A percentile compares a stretch with the other conserved stretches of the same genome.
Conservation (phyloP, 2,797 vertebrate species). For the Sebastes cheni region DNA sequence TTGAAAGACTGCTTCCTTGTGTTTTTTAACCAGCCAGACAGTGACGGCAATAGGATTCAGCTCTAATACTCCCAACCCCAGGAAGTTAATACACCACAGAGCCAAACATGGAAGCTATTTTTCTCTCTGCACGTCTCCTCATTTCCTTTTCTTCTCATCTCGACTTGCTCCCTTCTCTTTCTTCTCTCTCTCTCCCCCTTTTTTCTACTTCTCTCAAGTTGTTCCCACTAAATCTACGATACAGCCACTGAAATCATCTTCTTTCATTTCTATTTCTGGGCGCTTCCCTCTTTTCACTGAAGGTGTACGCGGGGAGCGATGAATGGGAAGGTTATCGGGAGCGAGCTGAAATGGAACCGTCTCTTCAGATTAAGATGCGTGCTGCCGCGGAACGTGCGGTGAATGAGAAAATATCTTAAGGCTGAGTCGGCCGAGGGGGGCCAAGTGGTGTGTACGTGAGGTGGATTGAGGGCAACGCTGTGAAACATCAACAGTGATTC, state of each 20-base stretch:
- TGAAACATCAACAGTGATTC: conserved; percentile 53
- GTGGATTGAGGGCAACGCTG: conserved; percentile 45
- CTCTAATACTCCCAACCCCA: conserved; percentile 20
- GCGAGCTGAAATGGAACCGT: conserved; percentile 69
- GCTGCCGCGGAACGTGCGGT: conserved; percentile 45
- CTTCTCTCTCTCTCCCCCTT: conserved; percentile 4
- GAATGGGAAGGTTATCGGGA: conserved; percentile 66
- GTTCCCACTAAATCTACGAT: conserved; percentile 51
- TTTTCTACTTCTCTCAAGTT: conserved; percentile 41
- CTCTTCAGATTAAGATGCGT: conserved; percentile 75
- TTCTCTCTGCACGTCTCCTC: conserved; percentile 21
- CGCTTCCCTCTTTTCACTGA: conserved; percentile 50
- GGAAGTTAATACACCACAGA: conserved; percentile 45
- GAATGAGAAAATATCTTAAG: conserved; percentile 59
- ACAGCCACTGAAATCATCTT: conserved; percentile 60
- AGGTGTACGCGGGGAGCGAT: conserved; percentile 42
- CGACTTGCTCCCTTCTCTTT: conserved; percentile 30
- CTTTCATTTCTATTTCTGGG: conserved; percentile 66
- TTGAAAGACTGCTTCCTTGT: conserved; percentile 21
- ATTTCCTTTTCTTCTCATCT: conserved; percentile 40
- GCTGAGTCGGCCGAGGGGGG: conserved; percentile 6
- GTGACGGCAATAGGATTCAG: conserved; percentile 22
- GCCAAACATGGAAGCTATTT: conserved; percentile 34
- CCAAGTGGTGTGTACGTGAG: background rate
- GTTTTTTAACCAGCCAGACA: conserved; percentile 34